phyloP scores from a whole-genome alignment of 1,140 invertebrate genomes.

The Araneus ventricosus region DNA sequence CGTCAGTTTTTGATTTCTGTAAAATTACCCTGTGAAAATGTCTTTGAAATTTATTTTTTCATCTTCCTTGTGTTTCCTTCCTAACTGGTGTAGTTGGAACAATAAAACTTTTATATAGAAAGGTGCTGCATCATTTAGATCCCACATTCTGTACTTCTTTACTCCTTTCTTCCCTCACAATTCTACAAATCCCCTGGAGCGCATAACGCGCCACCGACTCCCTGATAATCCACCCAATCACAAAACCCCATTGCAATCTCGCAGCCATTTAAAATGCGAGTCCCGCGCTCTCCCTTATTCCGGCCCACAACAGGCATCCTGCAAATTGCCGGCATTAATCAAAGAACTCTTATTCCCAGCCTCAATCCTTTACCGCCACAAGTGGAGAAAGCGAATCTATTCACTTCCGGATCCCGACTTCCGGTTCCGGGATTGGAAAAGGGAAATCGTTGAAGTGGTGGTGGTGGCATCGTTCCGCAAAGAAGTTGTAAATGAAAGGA shows the following conservation, averaged over 20 bases:
- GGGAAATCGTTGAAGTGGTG: conserved; percentile 58
- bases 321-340: conserved; percentile 70
- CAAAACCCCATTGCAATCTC: not conserved
- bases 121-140: not conserved
- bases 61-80: no score
- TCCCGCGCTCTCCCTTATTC: conserved; percentile 19
- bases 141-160: not conserved
- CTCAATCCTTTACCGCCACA: conserved; percentile 69
- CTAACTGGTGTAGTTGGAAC: no score
- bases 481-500: conserved; percentile 64
- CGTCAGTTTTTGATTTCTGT: no score
- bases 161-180: not conserved
- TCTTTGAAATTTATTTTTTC: no score
- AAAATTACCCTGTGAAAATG: no score
- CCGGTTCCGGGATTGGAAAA: conserved; percentile 36
- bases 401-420: conserved; percentile 54
- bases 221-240: conserved; percentile 31
- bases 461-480: not conserved
- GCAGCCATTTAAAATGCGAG: conserved; percentile 48
- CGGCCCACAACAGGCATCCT: conserved; percentile 51
- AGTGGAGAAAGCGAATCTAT: conserved; percentile 45
- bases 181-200: conserved; percentile 4
- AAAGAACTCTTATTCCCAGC: conserved; percentile 53
- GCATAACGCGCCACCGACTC: not conserved
- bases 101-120: not conserved